Evolutionary conservation across 2,113 vertebrate genomes (phyloP), one percentile per base, ranked within the genome.

Genomic region (Dascyllus trimaculatus): DNA sequence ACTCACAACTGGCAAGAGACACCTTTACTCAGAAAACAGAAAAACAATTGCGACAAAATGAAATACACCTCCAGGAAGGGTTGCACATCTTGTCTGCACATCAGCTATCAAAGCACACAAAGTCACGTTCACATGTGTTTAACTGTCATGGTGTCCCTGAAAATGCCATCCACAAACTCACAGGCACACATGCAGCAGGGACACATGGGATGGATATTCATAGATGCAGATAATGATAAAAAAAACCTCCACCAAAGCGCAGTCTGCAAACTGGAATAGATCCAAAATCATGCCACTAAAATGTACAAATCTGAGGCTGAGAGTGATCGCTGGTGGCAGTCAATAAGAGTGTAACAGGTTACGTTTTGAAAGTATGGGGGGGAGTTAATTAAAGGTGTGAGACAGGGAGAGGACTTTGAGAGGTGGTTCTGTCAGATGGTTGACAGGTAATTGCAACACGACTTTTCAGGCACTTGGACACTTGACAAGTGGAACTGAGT

Each of bases 331-430:
- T 82, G 4, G 38, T 52, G 56, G 19, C 24, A 61, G 48, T 60
- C 59, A 80, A 54, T 54, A 53, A 19, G 10, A 56, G 46, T 24
- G 53, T 38, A 49, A 78, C 63, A 60, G 57, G 74, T 68, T 75
- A 18, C 13, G 15, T 43, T 72, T 48, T 40, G 26, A 60, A 63
- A 62, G 62, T 52, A 52, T 5, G 63, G 29, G 24, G 54, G 59
- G 14, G 51, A 67, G 59, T 79, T 93, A 90, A 94, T 94, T 93
- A 94, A 87, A 91, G 76, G 70, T 91, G 90, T 88, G 80, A 92
- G 80, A 86, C 24, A 24, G 53, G 71, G 64, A 67, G 51, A 73
- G 40, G 76, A 73, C 25, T 19, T 19, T 38, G 19, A 45, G 52
- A 77, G 71, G 38, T 32, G 54, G 46, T 59, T 68, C 80, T 92